Evolutionary conservation across 1,140 invertebrate genomes (phyloP).

Genomic region (Vanessa atalanta): DNA sequence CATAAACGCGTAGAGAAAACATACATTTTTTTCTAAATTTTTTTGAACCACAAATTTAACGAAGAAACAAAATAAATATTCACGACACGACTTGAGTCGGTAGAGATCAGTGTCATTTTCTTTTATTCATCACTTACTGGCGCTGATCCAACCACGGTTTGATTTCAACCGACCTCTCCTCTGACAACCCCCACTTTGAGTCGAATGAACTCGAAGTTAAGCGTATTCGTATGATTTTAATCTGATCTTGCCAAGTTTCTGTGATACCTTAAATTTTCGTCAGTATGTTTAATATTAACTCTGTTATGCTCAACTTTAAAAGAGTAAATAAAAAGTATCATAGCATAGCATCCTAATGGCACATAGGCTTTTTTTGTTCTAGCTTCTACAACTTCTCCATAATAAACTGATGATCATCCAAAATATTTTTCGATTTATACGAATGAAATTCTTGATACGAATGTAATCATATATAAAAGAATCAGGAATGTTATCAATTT

Average conservation of each 20-base stretch:
- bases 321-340: too few species aligned
- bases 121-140: slow-evolving; percentile 8
- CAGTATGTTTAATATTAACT: too few species aligned
- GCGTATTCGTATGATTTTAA: slow-evolving; percentile 7
- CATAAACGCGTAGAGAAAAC: too few species aligned
- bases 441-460: neutral
- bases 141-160: slow-evolving; percentile 7
- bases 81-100: neutral
- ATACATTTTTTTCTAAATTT: neutral
- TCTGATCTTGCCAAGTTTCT: neutral
- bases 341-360: too few species aligned
- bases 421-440: neutral
- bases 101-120: neutral
- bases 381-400: too few species aligned
- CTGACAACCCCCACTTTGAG: slow-evolving; percentile 2
- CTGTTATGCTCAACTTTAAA: too few species aligned
- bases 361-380: too few species aligned
- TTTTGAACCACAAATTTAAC: neutral
- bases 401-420: too few species aligned
- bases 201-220: neutral
- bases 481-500: slow-evolving; percentile 5
- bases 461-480: neutral
- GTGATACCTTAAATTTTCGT: neutral
- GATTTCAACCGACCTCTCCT: neutral
- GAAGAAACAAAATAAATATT: neutral